Evolutionary conservation across 2,113 vertebrate genomes (phyloP).

Genomic region (Hydrochoerus hydrochaeris): DNA sequence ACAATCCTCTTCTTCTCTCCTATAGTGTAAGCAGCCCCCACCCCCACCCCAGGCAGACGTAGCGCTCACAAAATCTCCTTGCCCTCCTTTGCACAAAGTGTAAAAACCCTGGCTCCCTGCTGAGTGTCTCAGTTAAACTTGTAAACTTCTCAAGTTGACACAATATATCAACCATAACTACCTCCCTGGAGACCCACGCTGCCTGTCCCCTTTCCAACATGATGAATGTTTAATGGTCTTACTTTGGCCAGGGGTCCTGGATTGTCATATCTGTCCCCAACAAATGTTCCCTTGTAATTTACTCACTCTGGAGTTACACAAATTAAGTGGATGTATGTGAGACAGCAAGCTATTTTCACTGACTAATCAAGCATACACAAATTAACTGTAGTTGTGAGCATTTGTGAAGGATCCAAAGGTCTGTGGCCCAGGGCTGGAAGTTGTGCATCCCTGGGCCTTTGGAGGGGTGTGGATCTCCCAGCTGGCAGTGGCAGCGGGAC

Average conservation of each 20-base stretch:
- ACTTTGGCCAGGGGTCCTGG: slow-evolving; percentile 26
- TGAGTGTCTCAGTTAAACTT: too few relatives aligned
- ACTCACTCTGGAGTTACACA: background rate
- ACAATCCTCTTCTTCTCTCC: too few relatives aligned
- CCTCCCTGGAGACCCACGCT: background rate
- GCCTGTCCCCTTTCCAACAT: background rate
- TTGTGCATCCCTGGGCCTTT: background rate
- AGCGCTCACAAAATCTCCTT: too few relatives aligned
- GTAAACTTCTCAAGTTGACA: too few relatives aligned
- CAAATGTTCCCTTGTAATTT: slow-evolving; percentile 23
- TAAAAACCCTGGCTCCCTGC: too few relatives aligned
- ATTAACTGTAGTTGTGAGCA: background rate
- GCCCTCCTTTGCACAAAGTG: too few relatives aligned
- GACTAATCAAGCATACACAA: background rate
- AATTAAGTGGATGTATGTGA: background rate
- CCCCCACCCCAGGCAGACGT: too few relatives aligned
- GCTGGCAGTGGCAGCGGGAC: background rate
- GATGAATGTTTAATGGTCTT: background rate
- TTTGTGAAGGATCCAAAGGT: background rate
- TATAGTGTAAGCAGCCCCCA: too few relatives aligned
- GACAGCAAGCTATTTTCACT: background rate
- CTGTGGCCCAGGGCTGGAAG: background rate
- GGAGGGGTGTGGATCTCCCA: background rate
- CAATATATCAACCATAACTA: background rate
- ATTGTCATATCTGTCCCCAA: background rate